These are phyloP conservation scores for Arnoldichthys spilopterus DNA, from an alignment of 2,797 vertebrate genomes.

Conservation along the genomic window DNA sequence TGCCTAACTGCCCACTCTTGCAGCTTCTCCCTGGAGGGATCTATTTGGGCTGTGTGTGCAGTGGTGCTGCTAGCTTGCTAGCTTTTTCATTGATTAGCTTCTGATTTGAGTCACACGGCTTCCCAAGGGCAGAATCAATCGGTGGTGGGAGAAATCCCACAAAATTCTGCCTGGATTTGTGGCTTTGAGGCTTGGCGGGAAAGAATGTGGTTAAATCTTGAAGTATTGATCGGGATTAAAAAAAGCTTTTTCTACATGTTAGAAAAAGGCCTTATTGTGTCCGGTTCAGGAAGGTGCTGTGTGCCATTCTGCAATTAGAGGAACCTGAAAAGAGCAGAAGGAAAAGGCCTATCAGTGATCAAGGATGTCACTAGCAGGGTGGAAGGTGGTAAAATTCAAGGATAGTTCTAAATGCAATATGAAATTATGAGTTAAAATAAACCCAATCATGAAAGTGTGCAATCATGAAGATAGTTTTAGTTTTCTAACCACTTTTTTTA, in stretches of 20 bases:
- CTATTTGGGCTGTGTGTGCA: slow-evolving; percentile 10
- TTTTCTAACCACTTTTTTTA: no score
- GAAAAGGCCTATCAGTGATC: neutral
- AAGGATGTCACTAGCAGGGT: neutral
- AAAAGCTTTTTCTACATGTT: slow-evolving; percentile 16
- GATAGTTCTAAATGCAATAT: no score
- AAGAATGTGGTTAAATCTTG: slow-evolving; percentile 37
- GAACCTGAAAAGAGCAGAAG: neutral
- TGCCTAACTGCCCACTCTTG: slow-evolving; percentile 1
- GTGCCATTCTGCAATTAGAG: neutral
- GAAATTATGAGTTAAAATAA: no score
- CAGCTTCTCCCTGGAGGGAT: slow-evolving; percentile 34
- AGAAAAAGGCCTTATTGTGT: slow-evolving; percentile 3
- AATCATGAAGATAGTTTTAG: no score
- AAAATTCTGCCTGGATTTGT: slow-evolving; percentile 20
- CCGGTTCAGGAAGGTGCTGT: neutral
- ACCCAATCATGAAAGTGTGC: no score
- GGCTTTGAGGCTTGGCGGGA: neutral
- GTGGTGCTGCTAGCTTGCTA: slow-evolving; percentile 32
- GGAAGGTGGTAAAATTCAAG: no score
- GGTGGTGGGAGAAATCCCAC: slow-evolving; percentile 30
- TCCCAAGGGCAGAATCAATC: slow-evolving; percentile 41
- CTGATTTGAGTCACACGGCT: slow-evolving; percentile 46
- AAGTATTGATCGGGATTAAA: slow-evolving; percentile 42
- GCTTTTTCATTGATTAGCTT: slow-evolving; percentile 50